Evolutionary conservation across 2,113 vertebrate species (phyloP).

Genomic region (Pyrgilauda ruficollis): DNA sequence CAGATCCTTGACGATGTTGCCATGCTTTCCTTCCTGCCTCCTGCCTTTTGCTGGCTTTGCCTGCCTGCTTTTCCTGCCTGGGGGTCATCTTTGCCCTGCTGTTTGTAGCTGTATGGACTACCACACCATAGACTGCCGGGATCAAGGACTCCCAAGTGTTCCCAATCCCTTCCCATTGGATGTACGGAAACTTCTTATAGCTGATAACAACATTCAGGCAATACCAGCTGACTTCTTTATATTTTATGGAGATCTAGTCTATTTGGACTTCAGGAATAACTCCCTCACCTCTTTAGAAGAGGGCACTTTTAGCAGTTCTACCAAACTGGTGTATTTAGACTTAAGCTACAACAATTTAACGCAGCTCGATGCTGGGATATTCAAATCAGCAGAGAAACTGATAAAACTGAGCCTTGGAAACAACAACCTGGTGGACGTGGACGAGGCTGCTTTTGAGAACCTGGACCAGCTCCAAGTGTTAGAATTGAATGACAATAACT

Average conservation of each 20-base stretch:
- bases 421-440: conserved; percentile 87
- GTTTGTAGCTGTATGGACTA: conserved; percentile 88
- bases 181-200: conserved; percentile 88
- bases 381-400: conserved; percentile 87
- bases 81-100: conserved; percentile 80
- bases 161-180: conserved; percentile 91
- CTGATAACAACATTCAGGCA: conserved; percentile 89
- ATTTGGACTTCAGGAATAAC: conserved; percentile 96
- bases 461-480: conserved; percentile 91
- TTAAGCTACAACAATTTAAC: conserved; percentile 95
- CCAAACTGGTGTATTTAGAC: conserved; percentile 92
- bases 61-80: conserved; percentile 57
- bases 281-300: conserved; percentile 86
- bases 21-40: conserved; percentile 59
- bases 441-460: conserved; percentile 87
- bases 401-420: conserved; percentile 90
- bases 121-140: conserved; percentile 89
- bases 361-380: conserved; percentile 86
- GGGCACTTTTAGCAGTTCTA: conserved; percentile 90
- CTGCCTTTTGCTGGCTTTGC: conserved; percentile 63
- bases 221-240: conserved; percentile 95
- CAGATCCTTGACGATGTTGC: conserved; percentile 76
- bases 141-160: conserved; percentile 85
- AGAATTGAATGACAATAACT: conserved; percentile 89
- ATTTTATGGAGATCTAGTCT: conserved; percentile 93